These are phyloP conservation scores for Andinoacara biseriatus DNA, from an alignment of 2,113 vertebrate genomes.

Conservation along the genomic window DNA sequence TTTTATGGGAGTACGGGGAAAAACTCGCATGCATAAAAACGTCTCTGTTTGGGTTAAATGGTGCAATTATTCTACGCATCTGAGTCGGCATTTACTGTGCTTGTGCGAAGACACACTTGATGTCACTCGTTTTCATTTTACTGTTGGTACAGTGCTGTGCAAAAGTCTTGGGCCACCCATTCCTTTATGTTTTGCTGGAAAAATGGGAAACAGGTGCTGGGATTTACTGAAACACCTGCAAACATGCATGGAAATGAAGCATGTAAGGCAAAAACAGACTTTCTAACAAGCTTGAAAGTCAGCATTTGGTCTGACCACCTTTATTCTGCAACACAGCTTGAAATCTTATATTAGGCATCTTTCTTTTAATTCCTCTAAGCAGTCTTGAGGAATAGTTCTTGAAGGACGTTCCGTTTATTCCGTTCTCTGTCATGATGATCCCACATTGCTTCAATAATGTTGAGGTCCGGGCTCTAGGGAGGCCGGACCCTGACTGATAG, in stretches of 20 bases:
- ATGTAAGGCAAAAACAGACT: not conserved
- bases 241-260: not conserved
- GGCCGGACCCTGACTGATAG: not conserved
- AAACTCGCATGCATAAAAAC: not conserved
- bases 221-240: fast-evolving
- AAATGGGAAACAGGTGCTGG: not conserved
- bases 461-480: too few species aligned
- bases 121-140: not conserved
- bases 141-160: fast-evolving
- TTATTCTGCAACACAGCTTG: not conserved
- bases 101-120: not conserved
- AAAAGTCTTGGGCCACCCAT: not conserved
- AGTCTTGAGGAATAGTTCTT: not conserved
- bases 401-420: not conserved
- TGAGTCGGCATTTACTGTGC: not conserved
- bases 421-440: not conserved
- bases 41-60: not conserved
- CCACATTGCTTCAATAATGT: not conserved
- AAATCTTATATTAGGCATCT: not conserved
- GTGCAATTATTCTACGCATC: not conserved
- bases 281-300: not conserved
- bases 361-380: not conserved
- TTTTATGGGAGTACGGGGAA: not conserved
- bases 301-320: not conserved
- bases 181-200: not conserved